phyloP scores from a whole-genome alignment of 2,113 vertebrate species.

The Rhea pennata region DNA sequence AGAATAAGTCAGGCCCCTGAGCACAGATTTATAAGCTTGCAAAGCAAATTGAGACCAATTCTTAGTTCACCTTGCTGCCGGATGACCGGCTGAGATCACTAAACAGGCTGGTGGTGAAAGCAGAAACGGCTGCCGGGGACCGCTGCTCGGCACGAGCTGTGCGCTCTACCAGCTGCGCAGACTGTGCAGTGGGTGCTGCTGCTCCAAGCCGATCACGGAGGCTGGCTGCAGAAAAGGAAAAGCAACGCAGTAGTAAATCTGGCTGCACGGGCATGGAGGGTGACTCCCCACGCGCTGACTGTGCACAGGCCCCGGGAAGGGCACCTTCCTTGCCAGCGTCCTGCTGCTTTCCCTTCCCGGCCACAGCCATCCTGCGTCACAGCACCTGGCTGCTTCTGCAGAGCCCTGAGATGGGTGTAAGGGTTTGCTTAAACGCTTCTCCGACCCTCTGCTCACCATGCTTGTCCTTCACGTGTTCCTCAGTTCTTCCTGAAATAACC shows the following conservation, averaged over 20 bases:
- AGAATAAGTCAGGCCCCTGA: background rate
- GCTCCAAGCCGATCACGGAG: background rate
- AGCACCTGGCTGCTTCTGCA: background rate
- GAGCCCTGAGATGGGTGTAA: accelerated
- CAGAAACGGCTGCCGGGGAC: background rate
- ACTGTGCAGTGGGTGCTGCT: background rate
- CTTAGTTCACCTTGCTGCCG: background rate
- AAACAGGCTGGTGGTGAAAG: background rate
- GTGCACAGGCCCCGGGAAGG: accelerated
- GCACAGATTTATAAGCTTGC: background rate
- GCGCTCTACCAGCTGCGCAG: no score
- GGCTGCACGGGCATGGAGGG: background rate
- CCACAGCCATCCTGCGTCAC: accelerated
- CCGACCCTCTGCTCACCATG: background rate
- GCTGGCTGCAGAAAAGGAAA: background rate
- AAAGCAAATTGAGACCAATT: background rate
- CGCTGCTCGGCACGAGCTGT: no score
- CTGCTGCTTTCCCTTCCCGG: background rate
- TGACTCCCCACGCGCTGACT: background rate
- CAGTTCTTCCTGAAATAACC: background rate
- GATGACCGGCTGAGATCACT: no score
- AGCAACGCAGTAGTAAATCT: background rate
- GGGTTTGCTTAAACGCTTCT: background rate
- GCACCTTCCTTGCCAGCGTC: background rate
- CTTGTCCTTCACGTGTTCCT: background rate